phyloP scores from a whole-genome alignment of 2,797 vertebrate species.

The Mormyrops boulengeri region DNA sequence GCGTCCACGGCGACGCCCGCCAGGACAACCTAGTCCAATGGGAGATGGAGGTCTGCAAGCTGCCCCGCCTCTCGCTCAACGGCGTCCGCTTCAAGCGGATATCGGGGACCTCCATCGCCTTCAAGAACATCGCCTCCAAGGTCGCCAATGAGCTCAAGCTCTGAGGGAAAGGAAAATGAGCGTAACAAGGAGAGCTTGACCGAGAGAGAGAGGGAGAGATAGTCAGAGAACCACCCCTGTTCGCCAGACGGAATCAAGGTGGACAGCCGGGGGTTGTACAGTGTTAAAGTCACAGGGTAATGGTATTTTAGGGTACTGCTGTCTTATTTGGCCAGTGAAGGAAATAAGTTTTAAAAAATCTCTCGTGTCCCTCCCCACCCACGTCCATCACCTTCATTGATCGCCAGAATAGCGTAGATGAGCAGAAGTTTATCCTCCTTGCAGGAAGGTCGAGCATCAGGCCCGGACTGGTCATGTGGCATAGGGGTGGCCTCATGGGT shows the following conservation, averaged over 20 bases:
- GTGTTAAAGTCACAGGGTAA: slow-evolving; percentile 49
- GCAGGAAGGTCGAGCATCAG: slow-evolving; percentile 79
- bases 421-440: slow-evolving; percentile 68
- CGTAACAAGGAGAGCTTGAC: slow-evolving; percentile 40
- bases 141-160: slow-evolving; percentile 98
- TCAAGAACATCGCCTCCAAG: slow-evolving; percentile 98
- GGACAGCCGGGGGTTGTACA: slow-evolving; percentile 48
- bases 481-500: background rate
- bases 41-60: slow-evolving; percentile 98
- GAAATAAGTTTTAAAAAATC: background rate
- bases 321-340: slow-evolving; percentile 58
- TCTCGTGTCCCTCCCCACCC: background rate
- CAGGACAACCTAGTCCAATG: slow-evolving; percentile 94
- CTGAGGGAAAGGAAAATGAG: slow-evolving; percentile 53
- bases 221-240: slow-evolving; percentile 9
- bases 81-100: slow-evolving; percentile 97
- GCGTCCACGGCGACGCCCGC: slow-evolving; percentile 86
- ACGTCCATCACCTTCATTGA: slow-evolving; percentile 38
- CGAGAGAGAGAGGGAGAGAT: slow-evolving; percentile 25
- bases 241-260: slow-evolving; percentile 52
- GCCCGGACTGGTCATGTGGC: slow-evolving; percentile 24
- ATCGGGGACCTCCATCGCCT: slow-evolving; percentile 95
- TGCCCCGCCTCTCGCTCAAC: slow-evolving; percentile 90
- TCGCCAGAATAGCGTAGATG: slow-evolving; percentile 63
- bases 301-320: slow-evolving; percentile 45